Evolutionary conservation across 2,797 vertebrate species (phyloP), one percentile per base, ranked within the genome.

Genomic region (Esox lucius): DNA sequence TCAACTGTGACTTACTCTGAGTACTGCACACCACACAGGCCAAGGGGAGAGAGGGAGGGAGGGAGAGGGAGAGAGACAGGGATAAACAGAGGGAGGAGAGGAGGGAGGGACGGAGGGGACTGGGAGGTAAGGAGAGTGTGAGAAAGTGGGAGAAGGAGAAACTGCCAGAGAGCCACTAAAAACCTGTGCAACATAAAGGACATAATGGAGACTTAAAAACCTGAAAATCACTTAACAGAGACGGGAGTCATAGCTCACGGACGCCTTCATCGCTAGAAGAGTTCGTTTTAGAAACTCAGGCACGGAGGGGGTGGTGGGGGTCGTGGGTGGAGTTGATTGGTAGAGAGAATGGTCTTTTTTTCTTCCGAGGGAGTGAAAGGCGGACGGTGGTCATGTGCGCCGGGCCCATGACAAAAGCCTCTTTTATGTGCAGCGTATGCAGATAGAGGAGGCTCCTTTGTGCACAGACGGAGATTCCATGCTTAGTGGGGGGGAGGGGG

Each of bases 391-490:
- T 92, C 94, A 94, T 94, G 91, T 94, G 94, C 93, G 74, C 88
- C 87, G 81, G 83, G 91, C 90, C 88, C 79, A 88, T 87, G 92
- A 95, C 95, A 95, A 95, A 95, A 95, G 94, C 90, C 86, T 87
- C 92, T 94, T 95, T 95, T 94, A 94, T 94, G 92, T 90, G 82
- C 92, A 91, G 88, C 78, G 89, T 93, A 94, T 94, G 89, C 87
- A 92, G 94, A 94, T 92, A 91, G 92, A 94, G 93, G 93, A 92
- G 94, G 91, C 89, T 93, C 87, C 91, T 93, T 94, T 94, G 94
- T 94, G 92, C 87, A 86, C 89, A 93, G 90, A 93, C 89, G 90
- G 90, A 90, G 91, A 91, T 90, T 91, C 92, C 92, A 93, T 90
- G 92, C 90, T 88, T 89, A 81, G 82, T 85, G 90, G 83, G 83